Evolutionary conservation across 30 jellyfish, hydroid and myxozoan species (phyloP), one percentile per base, ranked within the genome.

Genomic region (Pelagia noctiluca): DNA sequence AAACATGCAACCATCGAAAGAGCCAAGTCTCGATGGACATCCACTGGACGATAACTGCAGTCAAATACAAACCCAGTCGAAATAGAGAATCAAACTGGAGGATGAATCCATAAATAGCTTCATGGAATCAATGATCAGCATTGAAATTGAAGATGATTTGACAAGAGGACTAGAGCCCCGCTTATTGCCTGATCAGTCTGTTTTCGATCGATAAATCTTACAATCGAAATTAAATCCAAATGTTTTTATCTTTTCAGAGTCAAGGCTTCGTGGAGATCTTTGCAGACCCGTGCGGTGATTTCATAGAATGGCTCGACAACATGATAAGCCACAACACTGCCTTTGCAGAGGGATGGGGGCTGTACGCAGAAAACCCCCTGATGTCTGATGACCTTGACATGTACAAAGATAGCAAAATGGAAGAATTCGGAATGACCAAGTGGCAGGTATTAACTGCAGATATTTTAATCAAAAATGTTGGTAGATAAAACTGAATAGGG

Each of bases 301-400:
- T 71, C 54, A 66, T 84, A 16, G 63, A 84, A 13, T 89, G 97
- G 97, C 52, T 89, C 35, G 88, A 83, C 53, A 88, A 89, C 84
- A 70, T 89, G 82, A 78, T 89, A 0, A 85, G 87, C 63, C 88
- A 82, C 42, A 80, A 89, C 74, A 92, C 95, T 7, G 86, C 91
- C 1, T 89, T 89, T 61, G 86, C 97, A 25, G 97, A 89, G 35
- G 97, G 97, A 33, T 89, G 97, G 97, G 97, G 97, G 4, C 71
- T 89, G 57, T 89, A 89, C 46, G 90, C 97, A 26, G 97, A 89
- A 67, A 82, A 82, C 78, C 97, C 97, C 21, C 48, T 89, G 5
- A 78, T 89, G 21, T 89, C 88, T 1, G 82, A 82, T 1, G 97
- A 89, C 57, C 35, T 83, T 13, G 76, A 82, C 25, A 30, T 89